Evolutionary conservation across 2,797 vertebrate species (phyloP), one percentile per base, ranked within the genome.

Genomic region (Anguilla pacifica): DNA sequence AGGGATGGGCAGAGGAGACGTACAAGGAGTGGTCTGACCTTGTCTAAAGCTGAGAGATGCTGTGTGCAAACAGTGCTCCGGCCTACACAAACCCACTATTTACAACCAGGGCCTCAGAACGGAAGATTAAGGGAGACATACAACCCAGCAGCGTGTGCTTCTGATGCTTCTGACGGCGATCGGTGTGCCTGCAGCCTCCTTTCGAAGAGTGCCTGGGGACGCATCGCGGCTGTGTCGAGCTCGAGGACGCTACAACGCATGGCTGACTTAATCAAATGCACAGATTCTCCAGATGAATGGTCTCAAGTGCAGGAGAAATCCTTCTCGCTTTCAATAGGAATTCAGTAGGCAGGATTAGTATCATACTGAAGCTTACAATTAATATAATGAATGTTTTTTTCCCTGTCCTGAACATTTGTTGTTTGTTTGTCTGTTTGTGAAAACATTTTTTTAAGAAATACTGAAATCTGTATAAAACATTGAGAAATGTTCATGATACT

Each of bases 1-100:
- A 31, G 35, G 49, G 39, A 59, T 51, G 82, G 86, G 77, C 64
- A 55, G 88, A 79, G 81, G 49, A 89, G 90, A 86, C 0, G 43
- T 35, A 72, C 85, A 10, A 87, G 83, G 88, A 57, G 46, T 79
- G 51, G 28, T 2, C 49, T 28, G 72, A 28, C 2, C 25, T 25
- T 6, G 5, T 35, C 49, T 85, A 25, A 39, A 35, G 31, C 43
- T 39, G 59, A 85, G 55, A 19, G n/a, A 55, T 35, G 19, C 9
- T 39, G 53, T 64, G 11, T 5, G 35, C 35, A 11, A 64, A n/a
- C 61, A 72, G 43, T 9, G 4, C 43, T 86, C 19, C 10, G 61
- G 64, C 5, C 64, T n/a, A 67, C 22, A 67, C 64, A 28, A 67
- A 28, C n/a, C 64, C 64, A 67, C 22, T 5, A 67, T 28, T 67